Evolutionary conservation across 2,113 vertebrate genomes (phyloP).

Genomic region (Cynopterus brachyotis): DNA sequence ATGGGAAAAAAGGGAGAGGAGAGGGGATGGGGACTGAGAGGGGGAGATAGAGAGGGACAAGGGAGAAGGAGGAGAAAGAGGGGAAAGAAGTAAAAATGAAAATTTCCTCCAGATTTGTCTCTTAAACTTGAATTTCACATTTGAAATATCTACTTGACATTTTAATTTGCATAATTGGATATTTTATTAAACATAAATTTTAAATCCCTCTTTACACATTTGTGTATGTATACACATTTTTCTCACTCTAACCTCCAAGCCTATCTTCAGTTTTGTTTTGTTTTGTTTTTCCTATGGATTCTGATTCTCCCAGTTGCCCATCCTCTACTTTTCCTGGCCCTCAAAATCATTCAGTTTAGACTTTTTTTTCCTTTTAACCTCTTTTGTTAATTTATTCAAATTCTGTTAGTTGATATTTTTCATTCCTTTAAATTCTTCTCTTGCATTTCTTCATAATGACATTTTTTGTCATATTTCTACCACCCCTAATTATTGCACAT

Average conservation of each 20-base stretch:
- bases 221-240: background rate
- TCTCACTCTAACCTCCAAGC: background rate
- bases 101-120: background rate
- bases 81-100: background rate
- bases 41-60: fast-evolving
- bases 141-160: background rate
- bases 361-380: background rate
- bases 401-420: background rate
- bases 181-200: background rate
- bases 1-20: fast-evolving
- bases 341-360: background rate
- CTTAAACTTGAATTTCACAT: background rate
- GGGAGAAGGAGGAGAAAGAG: background rate
- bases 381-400: background rate
- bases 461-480: background rate
- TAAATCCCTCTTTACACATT: background rate
- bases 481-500: background rate
- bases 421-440: background rate
- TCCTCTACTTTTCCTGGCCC: background rate
- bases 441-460: background rate
- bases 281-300: background rate
- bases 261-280: background rate
- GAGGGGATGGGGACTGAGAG: fast-evolving
- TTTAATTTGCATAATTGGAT: background rate
- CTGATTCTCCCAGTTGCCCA: background rate